These are phyloP conservation scores for Pseudois nayaur DNA, from an alignment of 2,113 vertebrate species.

Conservation along the genomic window DNA sequence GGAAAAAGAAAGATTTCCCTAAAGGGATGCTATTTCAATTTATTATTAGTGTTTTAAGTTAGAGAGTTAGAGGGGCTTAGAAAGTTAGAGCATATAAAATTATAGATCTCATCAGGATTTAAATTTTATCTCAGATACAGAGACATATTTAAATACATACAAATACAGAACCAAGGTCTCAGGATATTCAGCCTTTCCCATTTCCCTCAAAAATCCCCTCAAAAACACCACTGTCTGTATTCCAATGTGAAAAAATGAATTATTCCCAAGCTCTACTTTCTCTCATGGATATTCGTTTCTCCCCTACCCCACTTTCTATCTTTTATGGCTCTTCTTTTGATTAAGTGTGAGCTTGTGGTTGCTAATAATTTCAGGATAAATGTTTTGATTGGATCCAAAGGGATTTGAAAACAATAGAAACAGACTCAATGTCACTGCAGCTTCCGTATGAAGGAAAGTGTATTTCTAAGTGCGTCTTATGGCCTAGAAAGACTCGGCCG, in stretches of 20 bases:
- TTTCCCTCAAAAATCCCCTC: constrained; percentile 3
- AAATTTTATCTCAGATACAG: not conserved
- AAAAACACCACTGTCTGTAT: not conserved
- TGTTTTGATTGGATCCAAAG: not conserved
- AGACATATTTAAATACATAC: not conserved
- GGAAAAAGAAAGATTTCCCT: too few relatives aligned
- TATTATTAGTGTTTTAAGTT: not conserved
- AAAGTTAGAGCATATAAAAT: not conserved
- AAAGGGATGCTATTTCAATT: not conserved
- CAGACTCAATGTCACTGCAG: not conserved
- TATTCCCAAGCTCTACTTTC: not conserved
- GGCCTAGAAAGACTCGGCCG: not conserved
- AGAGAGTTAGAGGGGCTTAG: not conserved
- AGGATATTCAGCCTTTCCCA: not conserved
- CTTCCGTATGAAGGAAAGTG: not conserved
- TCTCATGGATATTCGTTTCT: not conserved
- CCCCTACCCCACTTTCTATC: not conserved
- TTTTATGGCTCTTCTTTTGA: not conserved
- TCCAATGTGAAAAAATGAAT: not conserved
- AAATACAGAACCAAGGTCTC: not conserved
- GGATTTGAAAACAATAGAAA: not conserved
- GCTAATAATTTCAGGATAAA: constrained; percentile 24
- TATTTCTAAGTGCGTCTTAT: constrained; percentile 17
- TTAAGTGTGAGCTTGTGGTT: not conserved
- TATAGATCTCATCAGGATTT: constrained; percentile 17